These are phyloP conservation scores for Gobionotothen gibberifrons DNA, from an alignment of 2,797 vertebrate genomes.

Conservation along the genomic window DNA sequence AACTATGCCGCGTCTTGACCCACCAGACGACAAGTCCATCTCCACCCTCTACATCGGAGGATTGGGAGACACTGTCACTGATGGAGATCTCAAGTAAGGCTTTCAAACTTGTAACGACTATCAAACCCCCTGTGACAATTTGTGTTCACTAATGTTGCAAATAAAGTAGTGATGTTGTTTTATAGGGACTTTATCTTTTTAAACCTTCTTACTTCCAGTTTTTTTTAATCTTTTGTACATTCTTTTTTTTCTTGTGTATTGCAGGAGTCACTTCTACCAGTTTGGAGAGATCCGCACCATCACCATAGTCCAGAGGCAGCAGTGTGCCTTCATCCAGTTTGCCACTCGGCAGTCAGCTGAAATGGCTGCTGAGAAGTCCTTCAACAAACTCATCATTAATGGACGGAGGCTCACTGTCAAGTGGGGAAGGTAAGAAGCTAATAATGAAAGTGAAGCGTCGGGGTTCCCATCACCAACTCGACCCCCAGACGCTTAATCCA, in stretches of 20 bases:
- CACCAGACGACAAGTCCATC: conserved; percentile 97
- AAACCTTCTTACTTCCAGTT: not conserved
- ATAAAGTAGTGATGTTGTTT: not conserved
- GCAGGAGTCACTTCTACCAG: conserved; percentile 97
- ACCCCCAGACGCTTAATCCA: not conserved
- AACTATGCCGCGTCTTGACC: conserved; percentile 96
- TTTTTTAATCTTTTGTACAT: not conserved
- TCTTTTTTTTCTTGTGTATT: conserved; percentile 3
- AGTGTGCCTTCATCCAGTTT: conserved; percentile 99
- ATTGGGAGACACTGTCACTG: conserved; percentile 94
- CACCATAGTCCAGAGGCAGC: conserved; percentile 96
- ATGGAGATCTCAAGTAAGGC: conserved; percentile 93
- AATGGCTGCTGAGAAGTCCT: conserved; percentile 96
- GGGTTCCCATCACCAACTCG: not conserved
- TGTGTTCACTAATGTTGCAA: not conserved
- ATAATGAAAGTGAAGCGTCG: not conserved
- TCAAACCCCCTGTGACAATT: not conserved
- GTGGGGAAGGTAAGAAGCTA: conserved; percentile 92
- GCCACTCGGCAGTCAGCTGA: conserved; percentile 94
- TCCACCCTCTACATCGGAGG: conserved; percentile 97
- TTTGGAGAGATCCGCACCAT: conserved; percentile 98
- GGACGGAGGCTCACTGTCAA: conserved; percentile 97
- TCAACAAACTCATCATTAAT: conserved; percentile 98
- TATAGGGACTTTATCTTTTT: not conserved
- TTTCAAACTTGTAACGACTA: not conserved